Conservation (phyloP, 2,797 vertebrate genomes). For the Semotilus atromaculatus region DNA sequence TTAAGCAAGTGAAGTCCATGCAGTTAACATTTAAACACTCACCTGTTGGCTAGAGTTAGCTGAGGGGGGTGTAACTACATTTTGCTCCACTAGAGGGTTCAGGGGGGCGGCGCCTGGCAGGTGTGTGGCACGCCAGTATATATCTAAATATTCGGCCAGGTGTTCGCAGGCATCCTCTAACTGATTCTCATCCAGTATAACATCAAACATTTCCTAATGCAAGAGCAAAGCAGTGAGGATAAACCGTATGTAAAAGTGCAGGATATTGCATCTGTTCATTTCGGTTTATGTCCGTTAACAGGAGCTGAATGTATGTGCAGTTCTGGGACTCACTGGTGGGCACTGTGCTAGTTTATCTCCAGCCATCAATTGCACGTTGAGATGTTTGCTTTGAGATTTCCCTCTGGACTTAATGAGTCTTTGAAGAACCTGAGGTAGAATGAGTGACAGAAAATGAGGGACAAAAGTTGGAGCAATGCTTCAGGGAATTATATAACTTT, state of each 20-base stretch:
- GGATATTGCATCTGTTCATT: background rate
- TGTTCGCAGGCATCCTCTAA: conserved; percentile 95
- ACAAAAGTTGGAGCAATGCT: background rate
- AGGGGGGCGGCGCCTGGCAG: conserved; percentile 81
- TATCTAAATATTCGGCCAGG: conserved; percentile 92
- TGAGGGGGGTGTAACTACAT: conserved; percentile 84
- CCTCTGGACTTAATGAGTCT: conserved; percentile 93
- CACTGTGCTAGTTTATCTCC: conserved; percentile 95
- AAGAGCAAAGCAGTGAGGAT: background rate
- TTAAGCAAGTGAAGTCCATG: background rate
- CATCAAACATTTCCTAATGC: conserved; percentile 91
- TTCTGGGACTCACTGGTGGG: conserved; percentile 82
- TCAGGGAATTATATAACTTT: background rate
- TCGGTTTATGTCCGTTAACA: background rate
- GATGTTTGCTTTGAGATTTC: conserved; percentile 96
- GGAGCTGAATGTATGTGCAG: background rate
- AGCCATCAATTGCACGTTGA: conserved; percentile 98
- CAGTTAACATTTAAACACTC: conserved; percentile 12
- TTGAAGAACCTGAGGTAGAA: conserved; percentile 86
- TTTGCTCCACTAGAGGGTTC: conserved; percentile 82
- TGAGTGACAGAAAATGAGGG: conserved; percentile 14
- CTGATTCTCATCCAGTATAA: conserved; percentile 97
- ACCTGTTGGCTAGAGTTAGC: conserved; percentile 93
- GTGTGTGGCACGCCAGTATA: conserved; percentile 94
- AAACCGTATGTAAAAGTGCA: background rate